Percentiles rank a stretch among this genome's conserved stretches.
These are phyloP conservation scores for Conus ventricosus DNA, from an alignment of 1,140 invertebrate genomes.

Conservation along the genomic window DNA sequence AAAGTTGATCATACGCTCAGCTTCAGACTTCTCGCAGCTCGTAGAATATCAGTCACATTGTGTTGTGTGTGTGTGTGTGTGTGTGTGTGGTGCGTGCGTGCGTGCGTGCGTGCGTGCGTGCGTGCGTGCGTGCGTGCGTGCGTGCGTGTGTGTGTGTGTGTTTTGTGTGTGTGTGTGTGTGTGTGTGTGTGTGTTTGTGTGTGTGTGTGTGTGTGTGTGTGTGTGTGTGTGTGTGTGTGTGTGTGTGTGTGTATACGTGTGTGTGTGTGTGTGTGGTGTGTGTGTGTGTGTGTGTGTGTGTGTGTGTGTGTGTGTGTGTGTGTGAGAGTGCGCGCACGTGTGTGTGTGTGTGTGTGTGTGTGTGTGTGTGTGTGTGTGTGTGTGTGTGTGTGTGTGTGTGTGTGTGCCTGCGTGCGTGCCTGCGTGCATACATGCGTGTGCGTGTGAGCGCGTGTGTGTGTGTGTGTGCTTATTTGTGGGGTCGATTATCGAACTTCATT, in stretches of 20 bases:
- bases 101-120: not conserved
- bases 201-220: not conserved
- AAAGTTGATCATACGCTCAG: too few relatives aligned
- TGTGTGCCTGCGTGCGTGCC: not conserved
- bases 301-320: not conserved
- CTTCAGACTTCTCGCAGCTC: too few relatives aligned
- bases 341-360: too few relatives aligned
- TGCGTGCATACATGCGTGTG: not conserved
- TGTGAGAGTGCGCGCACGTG: not conserved
- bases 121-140: not conserved
- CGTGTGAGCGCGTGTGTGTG: not conserved
- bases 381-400: not conserved
- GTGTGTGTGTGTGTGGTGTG: too few relatives aligned
- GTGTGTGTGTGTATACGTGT: too few relatives aligned
- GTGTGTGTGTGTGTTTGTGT: not conserved
- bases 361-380: not conserved
- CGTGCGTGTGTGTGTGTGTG: too few relatives aligned
- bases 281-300: too few relatives aligned
- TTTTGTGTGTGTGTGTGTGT: not conserved
- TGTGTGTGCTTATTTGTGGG: too few relatives aligned
- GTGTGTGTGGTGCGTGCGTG: not conserved
- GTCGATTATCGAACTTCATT: too few relatives aligned
- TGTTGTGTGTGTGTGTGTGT: not conserved
- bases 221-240: not conserved
- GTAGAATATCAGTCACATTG: too few relatives aligned